Percentiles rank a stretch among this genome's conserved stretches.
Evolutionary conservation across 2,888 invertebrate species (phyloP).

Genomic region (Biston stratarius): DNA sequence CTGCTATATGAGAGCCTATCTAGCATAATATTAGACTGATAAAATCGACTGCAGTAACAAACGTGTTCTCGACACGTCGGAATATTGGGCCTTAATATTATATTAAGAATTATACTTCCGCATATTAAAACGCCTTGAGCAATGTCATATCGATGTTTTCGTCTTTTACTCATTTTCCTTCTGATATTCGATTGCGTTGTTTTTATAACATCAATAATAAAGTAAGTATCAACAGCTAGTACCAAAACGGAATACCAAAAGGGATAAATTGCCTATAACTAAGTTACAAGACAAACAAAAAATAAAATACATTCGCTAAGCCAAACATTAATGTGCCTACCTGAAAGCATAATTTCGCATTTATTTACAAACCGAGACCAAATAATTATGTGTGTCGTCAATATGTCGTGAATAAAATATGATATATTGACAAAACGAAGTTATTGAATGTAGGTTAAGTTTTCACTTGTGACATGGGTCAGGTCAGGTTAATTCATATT

Average conservation of each 20-base stretch:
- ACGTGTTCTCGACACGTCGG: too few relatives aligned
- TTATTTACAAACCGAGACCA: not conserved
- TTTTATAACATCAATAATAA: not conserved
- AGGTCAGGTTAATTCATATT: conserved; percentile 6
- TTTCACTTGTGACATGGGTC: conserved; percentile 14
- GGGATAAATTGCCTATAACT: not conserved
- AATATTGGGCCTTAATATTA: not conserved
- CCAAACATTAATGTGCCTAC: conserved; percentile 57
- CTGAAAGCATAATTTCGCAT: conserved; percentile 43
- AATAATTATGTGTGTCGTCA: conserved; percentile 13
- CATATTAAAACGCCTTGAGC: conserved; percentile 1
- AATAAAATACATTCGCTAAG: conserved; percentile 61
- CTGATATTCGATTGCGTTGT: not conserved
- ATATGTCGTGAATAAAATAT: conserved; percentile 27
- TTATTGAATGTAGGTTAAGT: conserved; percentile 21
- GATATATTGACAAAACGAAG: conserved; percentile 23
- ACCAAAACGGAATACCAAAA: not conserved
- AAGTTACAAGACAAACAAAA: not conserved
- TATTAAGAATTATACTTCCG: conserved; percentile 3
- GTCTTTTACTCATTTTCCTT: not conserved
- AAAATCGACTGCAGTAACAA: too few relatives aligned
- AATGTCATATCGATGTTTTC: conserved; percentile 1
- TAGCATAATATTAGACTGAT: too few relatives aligned
- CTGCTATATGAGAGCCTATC: too few relatives aligned
- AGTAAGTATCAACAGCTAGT: not conserved